Evolutionary conservation across 2,113 vertebrate species (phyloP), one percentile per base, ranked within the genome.

Genomic region (Podilymbus podiceps): DNA sequence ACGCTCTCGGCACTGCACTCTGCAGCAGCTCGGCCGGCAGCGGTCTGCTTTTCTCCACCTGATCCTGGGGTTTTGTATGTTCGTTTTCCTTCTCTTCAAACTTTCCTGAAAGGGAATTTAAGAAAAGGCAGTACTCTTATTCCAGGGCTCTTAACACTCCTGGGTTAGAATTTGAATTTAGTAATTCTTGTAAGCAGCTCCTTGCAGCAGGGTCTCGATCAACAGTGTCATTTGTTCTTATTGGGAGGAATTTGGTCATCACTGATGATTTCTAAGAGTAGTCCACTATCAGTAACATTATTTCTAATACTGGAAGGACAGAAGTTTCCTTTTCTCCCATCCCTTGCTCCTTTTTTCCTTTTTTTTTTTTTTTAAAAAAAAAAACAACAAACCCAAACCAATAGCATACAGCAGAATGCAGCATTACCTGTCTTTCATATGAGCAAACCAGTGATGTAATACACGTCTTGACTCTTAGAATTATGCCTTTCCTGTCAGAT

Each of bases 351-450:
- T 72, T 50, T 72, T 35, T 1, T 0, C 17, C 18, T 12, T 12
- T 15, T 17, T 20, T 7, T 17, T 42, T 58, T 4, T n/a, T n/a
- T n/a, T n/a, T n/a, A n/a, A n/a, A n/a, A n/a, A n/a, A n/a, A n/a
- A n/a, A n/a, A n/a, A n/a, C n/a, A n/a, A n/a, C n/a, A 8, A 42
- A 42, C 42, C 46, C 7, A 40, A 9, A 58, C 40, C 68, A 31
- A 38, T 30, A 11, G 16, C 60, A 72, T 1, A 30, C 10, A 55
- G 59, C 53, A 74, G 69, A 64, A 50, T 4, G 28, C 72, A 81
- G 22, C 5, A 5, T 53, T 40, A 8, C 4, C 53, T 20, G 27
- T 9, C 24, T 30, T 40, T 44, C 25, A 0, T 2, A 18, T 1
- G 33, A 52, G 46, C 30, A 75, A 75, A 56, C 2, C 33, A 38